Percentiles rank a stretch among this genome's conserved stretches.
These are phyloP conservation scores for Laupala kohalensis DNA, from an alignment of 1,140 invertebrate genomes.

Conservation along the genomic window DNA sequence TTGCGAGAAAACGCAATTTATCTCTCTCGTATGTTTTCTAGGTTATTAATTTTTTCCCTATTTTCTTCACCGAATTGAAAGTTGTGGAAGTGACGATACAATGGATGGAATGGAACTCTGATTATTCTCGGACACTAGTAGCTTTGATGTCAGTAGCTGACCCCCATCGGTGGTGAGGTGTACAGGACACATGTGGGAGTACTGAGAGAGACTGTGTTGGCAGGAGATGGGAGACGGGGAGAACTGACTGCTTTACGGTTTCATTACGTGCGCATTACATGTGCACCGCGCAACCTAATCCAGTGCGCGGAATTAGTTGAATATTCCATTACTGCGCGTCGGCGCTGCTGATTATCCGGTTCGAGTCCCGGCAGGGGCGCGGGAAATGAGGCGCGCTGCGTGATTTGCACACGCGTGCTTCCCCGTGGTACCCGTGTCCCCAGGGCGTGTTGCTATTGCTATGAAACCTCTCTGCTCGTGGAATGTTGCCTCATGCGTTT, in stretches of 20 bases:
- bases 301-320: not conserved
- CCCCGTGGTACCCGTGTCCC: not conserved
- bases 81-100: not conserved
- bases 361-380: not conserved
- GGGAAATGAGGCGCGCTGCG: not conserved
- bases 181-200: no score
- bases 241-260: not conserved
- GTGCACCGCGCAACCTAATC: not conserved
- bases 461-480: not conserved
- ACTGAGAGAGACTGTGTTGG: no score
- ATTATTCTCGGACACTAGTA: no score
- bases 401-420: not conserved
- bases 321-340: not conserved
- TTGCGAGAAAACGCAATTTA: no score
- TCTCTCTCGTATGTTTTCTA: no score
- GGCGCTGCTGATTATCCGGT: not conserved
- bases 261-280: not conserved
- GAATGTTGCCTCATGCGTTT: not conserved
- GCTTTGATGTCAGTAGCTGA: no score
- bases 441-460: not conserved
- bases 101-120: no score
- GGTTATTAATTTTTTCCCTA: no score
- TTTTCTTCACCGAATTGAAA: not conserved
- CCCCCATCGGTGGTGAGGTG: no score
- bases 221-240: no score